Percentiles rank a stretch among this genome's conserved stretches.
Evolutionary conservation across 92 coral and sea anemone genomes (phyloP).

Genomic region (Palythoa grandis): DNA sequence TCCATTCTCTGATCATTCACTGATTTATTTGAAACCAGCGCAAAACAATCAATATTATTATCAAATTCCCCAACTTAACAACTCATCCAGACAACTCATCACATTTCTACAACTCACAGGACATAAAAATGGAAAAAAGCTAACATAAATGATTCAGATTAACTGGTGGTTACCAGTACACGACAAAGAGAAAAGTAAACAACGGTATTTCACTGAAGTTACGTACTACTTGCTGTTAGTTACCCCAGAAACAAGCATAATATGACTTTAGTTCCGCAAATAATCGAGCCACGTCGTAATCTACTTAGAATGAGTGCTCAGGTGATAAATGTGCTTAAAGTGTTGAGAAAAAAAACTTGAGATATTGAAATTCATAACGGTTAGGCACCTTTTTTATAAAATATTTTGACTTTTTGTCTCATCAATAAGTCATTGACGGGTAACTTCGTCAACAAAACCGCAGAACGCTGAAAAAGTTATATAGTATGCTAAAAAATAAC

Average conservation of each 20-base stretch:
- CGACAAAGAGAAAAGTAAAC: neutral
- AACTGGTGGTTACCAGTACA: neutral
- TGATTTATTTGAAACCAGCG: neutral
- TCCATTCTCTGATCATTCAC: neutral
- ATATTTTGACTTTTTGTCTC: neutral
- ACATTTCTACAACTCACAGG: neutral
- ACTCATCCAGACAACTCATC: neutral
- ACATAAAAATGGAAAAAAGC: neutral
- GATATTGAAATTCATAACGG: neutral
- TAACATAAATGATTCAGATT: neutral
- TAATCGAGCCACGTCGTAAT: neutral
- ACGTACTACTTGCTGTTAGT: neutral
- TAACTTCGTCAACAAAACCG: neutral
- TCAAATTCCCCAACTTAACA: neutral
- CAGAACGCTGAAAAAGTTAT: neutral
- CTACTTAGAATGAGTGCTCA: neutral
- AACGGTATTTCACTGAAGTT: neutral
- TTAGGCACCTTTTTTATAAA: neutral
- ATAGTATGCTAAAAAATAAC: neutral
- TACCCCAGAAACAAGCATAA: neutral
- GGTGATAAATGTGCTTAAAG: slow-evolving; percentile 10
- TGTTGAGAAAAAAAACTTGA: slow-evolving; percentile 5
- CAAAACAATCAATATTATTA: neutral
- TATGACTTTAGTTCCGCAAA: neutral
- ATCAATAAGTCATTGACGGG: neutral